Evolutionary conservation across 1,140 invertebrate species (phyloP).

Genomic region (Halesus radiatus): DNA sequence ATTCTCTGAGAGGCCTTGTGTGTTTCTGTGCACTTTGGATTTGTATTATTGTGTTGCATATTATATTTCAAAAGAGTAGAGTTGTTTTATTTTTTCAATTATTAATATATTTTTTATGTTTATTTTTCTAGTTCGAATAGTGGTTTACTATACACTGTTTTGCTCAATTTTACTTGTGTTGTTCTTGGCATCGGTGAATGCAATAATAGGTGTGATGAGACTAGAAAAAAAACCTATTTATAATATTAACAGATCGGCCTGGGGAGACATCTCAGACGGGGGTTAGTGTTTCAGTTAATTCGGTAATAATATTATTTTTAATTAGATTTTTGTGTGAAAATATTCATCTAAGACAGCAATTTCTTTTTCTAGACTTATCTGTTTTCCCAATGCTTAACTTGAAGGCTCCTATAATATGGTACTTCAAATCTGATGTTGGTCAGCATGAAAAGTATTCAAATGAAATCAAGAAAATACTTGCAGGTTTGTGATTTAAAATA

Average conservation of each 20-base stretch:
- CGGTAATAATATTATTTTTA: background rate
- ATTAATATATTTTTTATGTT: background rate
- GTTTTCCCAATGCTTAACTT: slow-evolving; percentile 39
- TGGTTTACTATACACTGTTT: background rate
- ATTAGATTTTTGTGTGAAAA: background rate
- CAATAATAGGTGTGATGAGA: background rate
- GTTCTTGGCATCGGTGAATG: background rate
- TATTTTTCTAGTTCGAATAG: background rate
- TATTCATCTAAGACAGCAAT: background rate
- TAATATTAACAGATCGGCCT: background rate
- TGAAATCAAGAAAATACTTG: slow-evolving; percentile 30
- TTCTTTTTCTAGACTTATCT: slow-evolving; percentile 39
- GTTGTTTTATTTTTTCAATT: no score
- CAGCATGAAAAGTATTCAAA: slow-evolving; percentile 8
- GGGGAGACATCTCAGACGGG: background rate
- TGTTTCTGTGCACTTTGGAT: no score
- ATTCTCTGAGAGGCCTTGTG: no score
- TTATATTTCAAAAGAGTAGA: no score
- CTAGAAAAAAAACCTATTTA: background rate
- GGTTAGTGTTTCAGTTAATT: background rate
- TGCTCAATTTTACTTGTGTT: background rate
- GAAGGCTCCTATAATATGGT: slow-evolving; percentile 38
- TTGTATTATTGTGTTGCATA: no score
- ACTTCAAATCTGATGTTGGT: background rate
- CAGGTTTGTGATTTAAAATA: slow-evolving; percentile 14